Base-by-base conservation (phyloP, 1,140 invertebrate species). In the Heliconius hewitsoni region DNA sequence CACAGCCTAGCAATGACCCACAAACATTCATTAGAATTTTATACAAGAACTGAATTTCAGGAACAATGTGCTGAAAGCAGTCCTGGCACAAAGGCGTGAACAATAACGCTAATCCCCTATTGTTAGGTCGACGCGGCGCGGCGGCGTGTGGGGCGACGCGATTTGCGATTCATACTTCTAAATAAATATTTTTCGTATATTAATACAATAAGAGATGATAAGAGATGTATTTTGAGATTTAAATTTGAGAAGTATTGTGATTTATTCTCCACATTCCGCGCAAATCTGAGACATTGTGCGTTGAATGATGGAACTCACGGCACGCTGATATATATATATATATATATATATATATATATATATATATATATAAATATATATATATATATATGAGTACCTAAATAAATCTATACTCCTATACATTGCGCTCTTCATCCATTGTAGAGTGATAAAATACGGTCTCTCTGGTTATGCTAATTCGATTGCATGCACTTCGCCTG, bases 61-160 rank as follows among this genome's bases (percentile, higher is more conserved):
- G 42, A 50, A 74, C 73, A 74, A 74, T 74, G 27, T 30, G 46
- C 50, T 50, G 23, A 74, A 74, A 74, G 46, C 46, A 74, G 50
- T 74, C 46, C 50, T 74, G 50, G 73, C 60, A 66, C 23, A 52
- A 50, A 74, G 73, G 11, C 42, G 50, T 42, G 73, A 74, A 55
- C 73, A 74, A 74, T 74, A 30, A 42, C 42, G 46, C 73, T 74
- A 74, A 74, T 74, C 42, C 73, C 11, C 50, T n/a, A 55, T 74
- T 74, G 73, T 55, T 55, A 27, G 8, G 9, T 8, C 4, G 50
- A 52, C 50, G 42, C 42, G 42, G 42, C 72, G 39, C 27, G 42
- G n/a, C 60, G 23, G 27, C 23, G 23, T 50, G 8, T 74, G 27
- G 30, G 52, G 50, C 60, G 60, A 16, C 23, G 60, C 60, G 27